Evolutionary conservation across 2,888 invertebrate species (phyloP), one percentile per base, ranked within the genome.

Genomic region (Caradrina kadenii): DNA sequence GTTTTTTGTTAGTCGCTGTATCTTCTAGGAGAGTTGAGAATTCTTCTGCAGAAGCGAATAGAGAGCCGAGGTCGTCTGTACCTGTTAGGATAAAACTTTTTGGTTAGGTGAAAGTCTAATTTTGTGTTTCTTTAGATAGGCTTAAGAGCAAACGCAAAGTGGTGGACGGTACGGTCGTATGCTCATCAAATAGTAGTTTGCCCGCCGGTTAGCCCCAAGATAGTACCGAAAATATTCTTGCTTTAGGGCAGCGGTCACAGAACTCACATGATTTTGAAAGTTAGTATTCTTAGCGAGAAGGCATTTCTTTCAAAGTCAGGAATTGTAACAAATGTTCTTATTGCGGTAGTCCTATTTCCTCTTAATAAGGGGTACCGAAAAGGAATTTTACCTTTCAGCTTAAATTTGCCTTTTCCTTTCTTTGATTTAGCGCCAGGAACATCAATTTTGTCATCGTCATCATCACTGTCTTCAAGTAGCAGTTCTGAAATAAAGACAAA

Each of bases 11-110:
- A 58, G 96, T 96, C 0, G 98, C 97, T 59, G 98, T 98, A 72
- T 98, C 98, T 92, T 99, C 99, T 63, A 99, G 93, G 82, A 99
- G 96, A 55, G 98, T 97, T 0, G 99, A 97, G 94, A 99, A 99
- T 93, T 99, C 97, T 91, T 98, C 98, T 0, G 98, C 98, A 0
- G 98, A 97, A 3, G 98, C 98, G 93, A 98, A 98, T 48, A 98
- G 88, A 0, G 97, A 96, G 53, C 96, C 96, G 55, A 97, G 94
- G 81, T 97, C 96, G 49, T 95, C 94, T 81, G 89, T 89, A 19
- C 95, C 95, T 95, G 89, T 54, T 19, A 58, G 72, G 52, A 62
- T 49, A 15, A 61, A 66, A 65, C 39, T 89, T 93, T 93, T 1
- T 92, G 75, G 72, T 92, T 91, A 10, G 10, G 0, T 42, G 17